Conservation (phyloP, 2,797 vertebrate genomes). For the Menidia menidia region DNA sequence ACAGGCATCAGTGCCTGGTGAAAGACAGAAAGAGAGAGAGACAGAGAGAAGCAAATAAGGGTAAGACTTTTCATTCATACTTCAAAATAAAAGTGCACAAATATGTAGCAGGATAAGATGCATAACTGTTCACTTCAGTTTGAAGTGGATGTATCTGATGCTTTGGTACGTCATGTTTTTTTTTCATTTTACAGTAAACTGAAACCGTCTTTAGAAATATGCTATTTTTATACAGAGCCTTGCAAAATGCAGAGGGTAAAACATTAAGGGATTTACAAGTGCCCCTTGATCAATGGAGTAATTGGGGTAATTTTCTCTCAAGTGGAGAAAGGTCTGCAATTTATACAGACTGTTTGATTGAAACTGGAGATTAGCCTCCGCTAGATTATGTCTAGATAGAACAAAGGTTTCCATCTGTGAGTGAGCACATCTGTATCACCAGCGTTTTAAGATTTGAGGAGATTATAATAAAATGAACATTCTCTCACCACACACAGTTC, state of each 20-base stretch:
- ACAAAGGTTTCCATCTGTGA: conserved; percentile 10
- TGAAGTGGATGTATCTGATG: conserved; percentile 12
- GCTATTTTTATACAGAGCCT: conserved; percentile 31
- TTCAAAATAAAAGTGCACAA: conserved; percentile 8
- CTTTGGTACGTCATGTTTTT: too few species aligned
- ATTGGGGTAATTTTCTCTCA: conserved; percentile 81
- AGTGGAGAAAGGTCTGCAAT: conserved; percentile 76
- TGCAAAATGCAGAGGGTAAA: conserved; percentile 70
- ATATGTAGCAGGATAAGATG: conserved; percentile 16
- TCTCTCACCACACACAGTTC: neutral
- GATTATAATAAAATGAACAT: conserved; percentile 5
- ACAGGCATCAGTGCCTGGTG: too few species aligned
- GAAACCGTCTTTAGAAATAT: conserved; percentile 28
- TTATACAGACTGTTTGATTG: conserved; percentile 75
- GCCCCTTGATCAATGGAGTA: conserved; percentile 81
- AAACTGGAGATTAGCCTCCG: conserved; percentile 55
- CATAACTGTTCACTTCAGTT: neutral
- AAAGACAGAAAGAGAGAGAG: too few species aligned
- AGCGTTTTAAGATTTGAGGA: neutral
- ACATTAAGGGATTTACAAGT: conserved; percentile 82
- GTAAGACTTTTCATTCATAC: neutral
- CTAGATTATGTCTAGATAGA: conserved; percentile 31
- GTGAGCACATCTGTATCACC: conserved; percentile 14
- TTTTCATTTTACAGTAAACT: conserved; percentile 25
- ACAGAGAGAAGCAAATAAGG: too few species aligned